Base-by-base conservation (phyloP, 2,113 vertebrate species). In the Theristicus caerulescens region DNA sequence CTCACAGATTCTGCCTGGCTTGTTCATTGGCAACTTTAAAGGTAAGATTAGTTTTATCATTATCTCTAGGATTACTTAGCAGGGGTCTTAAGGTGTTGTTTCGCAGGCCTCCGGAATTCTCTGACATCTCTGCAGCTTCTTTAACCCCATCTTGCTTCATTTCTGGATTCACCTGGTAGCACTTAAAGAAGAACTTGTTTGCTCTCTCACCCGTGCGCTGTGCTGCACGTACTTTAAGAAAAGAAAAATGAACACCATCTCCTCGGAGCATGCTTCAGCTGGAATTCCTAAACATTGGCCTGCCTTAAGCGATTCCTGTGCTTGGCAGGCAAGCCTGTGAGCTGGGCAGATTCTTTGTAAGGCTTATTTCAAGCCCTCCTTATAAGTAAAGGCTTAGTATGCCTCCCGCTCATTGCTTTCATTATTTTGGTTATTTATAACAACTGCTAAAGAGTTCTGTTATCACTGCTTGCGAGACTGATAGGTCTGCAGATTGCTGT, bases 11-110 rank as follows among this genome's bases (percentile, higher is more conserved):
- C 98, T 99, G 79, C 98, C 99, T 78, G 98, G 99, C 94, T 98
- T 99, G 71, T 99, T 99, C 96, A 98, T 99, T 97, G 99, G 99
- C 87, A 99, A 99, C 98, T 99, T 99, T 97, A 99, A 99, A 99
- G 99, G 99, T 99, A 93, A 97, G 92, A 74, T 96, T 77, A 96
- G 79, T 90, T 94, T 95, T 94, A 77, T 92, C 51, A 5, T 87
- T 93, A 44, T 88, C 51, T 86, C 34, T 81, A 86, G 71, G 42
- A 27, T 57, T 94, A 36, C 25, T 94, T 94, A 36, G 54, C 27
- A 79, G 66, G 81, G 66, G 13, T 92, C 55, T 86, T 78, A 44
- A 73, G 62, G n/a, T 77, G 32, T 22, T 64, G 26, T 92, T 91
- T 82, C 4, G 2, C 36, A 94, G 70, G 93, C 78, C 69, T 24